Evolutionary conservation across 2,797 vertebrate genomes (phyloP), one percentile per base, ranked within the genome.

Genomic region (Zenarchopterus dispar): DNA sequence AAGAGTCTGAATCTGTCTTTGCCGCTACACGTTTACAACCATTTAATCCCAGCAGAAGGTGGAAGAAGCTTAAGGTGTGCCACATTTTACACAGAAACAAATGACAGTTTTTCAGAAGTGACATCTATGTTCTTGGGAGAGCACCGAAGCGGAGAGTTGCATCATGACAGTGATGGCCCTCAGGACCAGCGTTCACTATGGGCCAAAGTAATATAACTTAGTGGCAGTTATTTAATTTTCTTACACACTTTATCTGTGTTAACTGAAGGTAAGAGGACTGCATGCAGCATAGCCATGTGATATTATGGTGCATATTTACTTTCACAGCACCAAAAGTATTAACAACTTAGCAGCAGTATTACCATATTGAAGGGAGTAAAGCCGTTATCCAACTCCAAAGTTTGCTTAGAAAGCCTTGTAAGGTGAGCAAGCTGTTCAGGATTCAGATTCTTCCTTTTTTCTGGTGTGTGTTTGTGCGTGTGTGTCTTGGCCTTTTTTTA

Each of bases 201-300:
- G 31, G 56, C 63, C 58, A 47, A 59, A 71, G 62, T 56, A 67
- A 70, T 77, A 28, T 39, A 57, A 66, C 61, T 60, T 33, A 60
- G 60, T 56, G 36, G 67, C 56, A 36, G 63, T 24, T 10, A 19
- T 49, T 24, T 50, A 61, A 47, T 45, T 57, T 62, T 50, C 48
- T 59, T 48, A 59, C 68, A 23, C 0, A 22, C 10, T 1, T 39
- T 56, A 55, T 78, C 67, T 55, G 21, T 23, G 28, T 33, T 55
- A 33, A 60, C 43, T 46, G 9, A 9, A 62, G 64, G 60, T 28
- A 49, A 61, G 31, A 73, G 31, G 36, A 60, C 26, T 68, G 57
- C 62, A 56, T 52, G 57, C 26, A 62, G n/a, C 74, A 62, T 28
- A 52, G 81, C 62, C 52, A 60, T 70, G 70, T 76, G 6, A 68